Evolutionary conservation across 2,113 vertebrate genomes (phyloP).

Genomic region (Psephotus haematonotus): DNA sequence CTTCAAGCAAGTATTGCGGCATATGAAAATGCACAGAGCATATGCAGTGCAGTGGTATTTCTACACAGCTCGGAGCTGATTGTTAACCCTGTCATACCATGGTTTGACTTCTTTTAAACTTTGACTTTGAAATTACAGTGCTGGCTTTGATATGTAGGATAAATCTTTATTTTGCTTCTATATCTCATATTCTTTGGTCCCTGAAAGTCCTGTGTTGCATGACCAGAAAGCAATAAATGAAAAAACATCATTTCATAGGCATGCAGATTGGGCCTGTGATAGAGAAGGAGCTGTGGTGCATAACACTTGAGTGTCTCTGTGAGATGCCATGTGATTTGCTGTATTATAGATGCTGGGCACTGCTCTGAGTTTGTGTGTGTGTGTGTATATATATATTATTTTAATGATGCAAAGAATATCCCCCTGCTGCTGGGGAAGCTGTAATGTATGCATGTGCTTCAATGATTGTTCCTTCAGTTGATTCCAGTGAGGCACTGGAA

Average conservation of each 20-base stretch:
- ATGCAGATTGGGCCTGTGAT: not conserved
- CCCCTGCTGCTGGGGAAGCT: not conserved
- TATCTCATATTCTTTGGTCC: not conserved
- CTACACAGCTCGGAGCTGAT: not conserved
- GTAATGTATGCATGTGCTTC: not conserved
- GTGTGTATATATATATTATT: not conserved
- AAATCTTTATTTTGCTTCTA: not conserved
- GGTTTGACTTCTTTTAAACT: not conserved
- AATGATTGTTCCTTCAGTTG: not conserved
- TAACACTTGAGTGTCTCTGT: not conserved
- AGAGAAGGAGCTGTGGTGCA: not conserved
- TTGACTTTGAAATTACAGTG: not conserved
- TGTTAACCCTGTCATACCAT: not conserved
- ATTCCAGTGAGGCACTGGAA: no score
- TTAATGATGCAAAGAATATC: not conserved
- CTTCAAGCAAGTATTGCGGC: not conserved
- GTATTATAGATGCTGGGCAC: not conserved
- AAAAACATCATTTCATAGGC: slow-evolving; percentile 8
- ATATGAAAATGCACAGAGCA: not conserved
- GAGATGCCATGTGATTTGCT: not conserved
- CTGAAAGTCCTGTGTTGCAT: not conserved
- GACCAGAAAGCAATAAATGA: slow-evolving; percentile 10
- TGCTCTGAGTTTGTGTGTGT: not conserved
- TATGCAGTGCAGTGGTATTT: not conserved
- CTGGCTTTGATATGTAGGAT: not conserved